These are phyloP conservation scores for Himalopsyche phryganea DNA, from an alignment of 1,140 invertebrate genomes.

Conservation along the genomic window DNA sequence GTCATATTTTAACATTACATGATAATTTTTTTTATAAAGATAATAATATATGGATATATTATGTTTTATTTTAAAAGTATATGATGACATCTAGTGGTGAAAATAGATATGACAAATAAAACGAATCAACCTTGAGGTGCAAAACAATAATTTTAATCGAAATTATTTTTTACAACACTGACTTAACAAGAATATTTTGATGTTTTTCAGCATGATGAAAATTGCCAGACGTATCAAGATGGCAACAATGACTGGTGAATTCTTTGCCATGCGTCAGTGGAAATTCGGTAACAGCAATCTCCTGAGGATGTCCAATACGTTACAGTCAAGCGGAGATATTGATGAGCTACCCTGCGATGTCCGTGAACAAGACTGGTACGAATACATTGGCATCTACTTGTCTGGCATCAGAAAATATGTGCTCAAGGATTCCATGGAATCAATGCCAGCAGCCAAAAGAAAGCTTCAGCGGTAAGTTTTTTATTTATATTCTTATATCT, in stretches of 20 bases:
- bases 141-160: too few species aligned
- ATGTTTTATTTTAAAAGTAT: too few species aligned
- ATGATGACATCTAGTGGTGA: too few species aligned
- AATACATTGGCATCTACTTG: conserved; percentile 70
- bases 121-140: too few species aligned
- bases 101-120: too few species aligned
- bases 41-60: too few species aligned
- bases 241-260: conserved; percentile 75
- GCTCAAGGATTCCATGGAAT: conserved; percentile 69
- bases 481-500: too few species aligned
- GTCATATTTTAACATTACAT: too few species aligned
- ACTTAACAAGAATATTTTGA: too few species aligned
- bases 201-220: conserved; percentile 78
- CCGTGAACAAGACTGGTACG: conserved; percentile 60
- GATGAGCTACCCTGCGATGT: conserved; percentile 60
- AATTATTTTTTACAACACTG: too few species aligned
- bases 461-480: conserved; percentile 63
- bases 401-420: conserved; percentile 75
- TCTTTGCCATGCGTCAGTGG: conserved; percentile 87
- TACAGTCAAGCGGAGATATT: conserved; percentile 58
- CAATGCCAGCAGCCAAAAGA: conserved; percentile 59
- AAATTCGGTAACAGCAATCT: conserved; percentile 76
- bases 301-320: conserved; percentile 58
- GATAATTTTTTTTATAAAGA: too few species aligned
- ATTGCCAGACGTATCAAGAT: conserved; percentile 76